phyloP scores from a whole-genome alignment of 2,888 invertebrate species.

The Limnephilus auricula region DNA sequence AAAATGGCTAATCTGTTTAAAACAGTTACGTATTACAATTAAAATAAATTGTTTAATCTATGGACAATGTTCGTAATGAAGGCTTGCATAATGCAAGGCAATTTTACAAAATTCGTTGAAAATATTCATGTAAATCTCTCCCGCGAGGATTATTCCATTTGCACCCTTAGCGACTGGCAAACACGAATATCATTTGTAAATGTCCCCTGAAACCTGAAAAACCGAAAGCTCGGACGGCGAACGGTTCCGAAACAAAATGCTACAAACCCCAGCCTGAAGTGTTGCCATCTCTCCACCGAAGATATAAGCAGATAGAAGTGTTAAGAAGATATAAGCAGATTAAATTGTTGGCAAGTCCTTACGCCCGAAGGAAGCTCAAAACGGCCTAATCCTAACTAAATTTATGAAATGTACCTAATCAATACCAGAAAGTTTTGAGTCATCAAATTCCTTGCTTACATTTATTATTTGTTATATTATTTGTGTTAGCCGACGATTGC shows the following conservation, averaged over 20 bases:
- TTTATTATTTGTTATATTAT: too few species aligned
- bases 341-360: too few species aligned
- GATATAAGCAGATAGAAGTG: neutral
- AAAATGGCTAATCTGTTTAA: neutral
- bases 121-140: neutral
- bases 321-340: neutral
- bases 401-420: too few species aligned
- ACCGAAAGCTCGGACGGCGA: neutral
- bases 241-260: neutral
- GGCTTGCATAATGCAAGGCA: neutral
- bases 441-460: too few species aligned
- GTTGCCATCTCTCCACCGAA: neutral
- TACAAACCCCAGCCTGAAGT: neutral
- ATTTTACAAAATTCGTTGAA: neutral
- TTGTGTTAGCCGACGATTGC: too few species aligned
- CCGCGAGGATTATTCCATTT: neutral
- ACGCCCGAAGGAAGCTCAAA: too few species aligned
- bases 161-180: neutral
- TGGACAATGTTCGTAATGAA: neutral
- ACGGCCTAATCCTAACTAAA: too few species aligned
- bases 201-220: conserved; percentile 2
- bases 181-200: neutral
- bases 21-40: neutral
- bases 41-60: neutral
- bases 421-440: too few species aligned